These are phyloP conservation scores for Sebastolobus altivelis DNA, from an alignment of 2,797 vertebrate species.

Conservation along the genomic window DNA sequence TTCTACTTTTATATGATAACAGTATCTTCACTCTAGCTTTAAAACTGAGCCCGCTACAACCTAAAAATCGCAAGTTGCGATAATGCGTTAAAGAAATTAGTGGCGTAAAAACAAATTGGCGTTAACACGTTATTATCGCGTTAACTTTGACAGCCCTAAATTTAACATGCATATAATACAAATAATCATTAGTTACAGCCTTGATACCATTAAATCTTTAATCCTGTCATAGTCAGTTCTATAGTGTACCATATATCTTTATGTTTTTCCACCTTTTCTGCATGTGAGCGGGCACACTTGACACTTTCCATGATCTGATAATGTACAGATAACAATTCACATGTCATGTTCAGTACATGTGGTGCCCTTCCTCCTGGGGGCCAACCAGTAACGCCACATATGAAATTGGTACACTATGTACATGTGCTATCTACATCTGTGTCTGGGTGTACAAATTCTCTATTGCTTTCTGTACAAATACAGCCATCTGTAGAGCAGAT, in stretches of 20 bases:
- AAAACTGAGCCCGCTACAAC: too few relatives aligned
- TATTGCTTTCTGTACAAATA: not conserved
- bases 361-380: not conserved
- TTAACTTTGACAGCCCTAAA: not conserved
- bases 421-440: not conserved
- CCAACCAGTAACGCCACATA: not conserved
- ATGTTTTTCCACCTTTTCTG: not conserved
- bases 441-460: not conserved
- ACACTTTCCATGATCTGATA: not conserved
- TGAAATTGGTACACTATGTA: not conserved
- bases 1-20: too few relatives aligned
- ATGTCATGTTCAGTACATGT: not conserved
- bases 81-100: too few relatives aligned
- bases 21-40: too few relatives aligned
- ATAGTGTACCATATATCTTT: not conserved
- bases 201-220: not conserved
- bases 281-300: constrained; percentile 3
- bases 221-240: not conserved
- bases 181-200: not conserved
- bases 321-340: not conserved
- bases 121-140: too few relatives aligned
- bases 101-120: too few relatives aligned
- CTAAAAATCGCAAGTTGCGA: too few relatives aligned
- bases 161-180: not conserved
- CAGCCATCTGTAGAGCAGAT: not conserved